Conservation (phyloP, 2,888 invertebrate genomes). For the Melanostoma scalare region DNA sequence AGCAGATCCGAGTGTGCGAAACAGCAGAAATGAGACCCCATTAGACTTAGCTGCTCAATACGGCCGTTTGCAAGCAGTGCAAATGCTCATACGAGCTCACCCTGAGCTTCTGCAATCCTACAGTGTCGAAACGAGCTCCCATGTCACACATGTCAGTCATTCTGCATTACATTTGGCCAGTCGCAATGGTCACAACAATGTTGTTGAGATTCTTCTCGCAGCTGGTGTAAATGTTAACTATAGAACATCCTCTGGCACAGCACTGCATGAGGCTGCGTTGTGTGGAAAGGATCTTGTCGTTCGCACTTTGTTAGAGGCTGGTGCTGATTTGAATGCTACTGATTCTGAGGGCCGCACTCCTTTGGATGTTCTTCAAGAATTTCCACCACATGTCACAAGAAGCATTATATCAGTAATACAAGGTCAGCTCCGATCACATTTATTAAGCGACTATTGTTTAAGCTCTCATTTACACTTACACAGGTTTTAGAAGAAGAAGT, state of each 20-base stretch:
- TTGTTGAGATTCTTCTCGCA: conserved; percentile 91
- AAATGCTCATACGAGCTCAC: conserved; percentile 91
- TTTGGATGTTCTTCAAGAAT: conserved; percentile 91
- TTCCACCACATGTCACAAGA: conserved; percentile 93
- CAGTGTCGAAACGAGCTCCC: conserved; percentile 78
- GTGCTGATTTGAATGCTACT: conserved; percentile 90
- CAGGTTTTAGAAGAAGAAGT: conserved; percentile 79
- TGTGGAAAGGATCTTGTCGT: conserved; percentile 96
- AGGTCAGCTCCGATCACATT: conserved; percentile 83
- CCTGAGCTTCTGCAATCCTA: conserved; percentile 91
- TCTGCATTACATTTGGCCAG: conserved; percentile 97
- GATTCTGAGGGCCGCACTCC: conserved; percentile 93
- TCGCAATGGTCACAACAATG: conserved; percentile 93
- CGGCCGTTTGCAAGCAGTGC: conserved; percentile 92
- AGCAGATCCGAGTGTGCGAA: conserved; percentile 94
- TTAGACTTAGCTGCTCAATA: conserved; percentile 97
- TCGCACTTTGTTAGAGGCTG: conserved; percentile 89
- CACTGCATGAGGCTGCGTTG: conserved; percentile 96
- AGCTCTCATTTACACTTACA: background rate
- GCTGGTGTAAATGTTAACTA: conserved; percentile 95
- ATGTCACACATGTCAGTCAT: conserved; percentile 82
- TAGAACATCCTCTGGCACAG: conserved; percentile 92
- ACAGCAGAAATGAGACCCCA: conserved; percentile 94
- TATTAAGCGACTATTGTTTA: conserved; percentile 62
- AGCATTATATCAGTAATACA: conserved; percentile 93